phyloP scores from a whole-genome alignment of 2,888 invertebrate species.

The Volucella inflata region DNA sequence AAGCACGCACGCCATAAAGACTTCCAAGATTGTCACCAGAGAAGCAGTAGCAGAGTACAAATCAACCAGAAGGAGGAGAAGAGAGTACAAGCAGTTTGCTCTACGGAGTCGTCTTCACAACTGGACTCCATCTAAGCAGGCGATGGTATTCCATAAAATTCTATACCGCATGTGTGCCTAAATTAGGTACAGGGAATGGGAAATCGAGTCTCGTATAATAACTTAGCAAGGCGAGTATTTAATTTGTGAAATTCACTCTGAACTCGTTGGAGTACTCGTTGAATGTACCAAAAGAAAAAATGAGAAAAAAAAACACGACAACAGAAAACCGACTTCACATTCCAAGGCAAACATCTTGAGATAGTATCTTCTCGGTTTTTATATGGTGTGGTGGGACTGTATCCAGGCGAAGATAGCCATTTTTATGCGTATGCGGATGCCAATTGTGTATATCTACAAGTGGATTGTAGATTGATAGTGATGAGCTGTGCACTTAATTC shows the following conservation, averaged over 20 bases:
- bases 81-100: neutral
- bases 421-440: slow-evolving; percentile 74
- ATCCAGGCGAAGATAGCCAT: slow-evolving; percentile 49
- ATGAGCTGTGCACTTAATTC: slow-evolving; percentile 74
- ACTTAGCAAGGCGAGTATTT: slow-evolving; percentile 72
- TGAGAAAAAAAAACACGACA: slow-evolving; percentile 54
- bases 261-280: neutral
- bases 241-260: slow-evolving; percentile 72
- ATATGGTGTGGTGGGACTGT: slow-evolving; percentile 30
- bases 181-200: slow-evolving; percentile 69
- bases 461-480: slow-evolving; percentile 74
- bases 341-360: slow-evolving; percentile 22
- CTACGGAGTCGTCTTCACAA: slow-evolving; percentile 4
- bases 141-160: slow-evolving; percentile 54
- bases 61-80: slow-evolving; percentile 34
- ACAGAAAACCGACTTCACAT: slow-evolving; percentile 43
- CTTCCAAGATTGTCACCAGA: slow-evolving; percentile 67
- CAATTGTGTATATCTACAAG: slow-evolving; percentile 74
- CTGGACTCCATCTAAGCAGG: slow-evolving; percentile 4
- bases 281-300: no score
- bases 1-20: slow-evolving; percentile 64
- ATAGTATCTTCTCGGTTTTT: slow-evolving; percentile 30
- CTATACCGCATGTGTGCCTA: slow-evolving; percentile 68
- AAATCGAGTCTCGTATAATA: slow-evolving; percentile 71
- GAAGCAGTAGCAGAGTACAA: slow-evolving; percentile 16